Base-by-base conservation (phyloP, 2,888 invertebrate species). In the Pediacus dermestoides region DNA sequence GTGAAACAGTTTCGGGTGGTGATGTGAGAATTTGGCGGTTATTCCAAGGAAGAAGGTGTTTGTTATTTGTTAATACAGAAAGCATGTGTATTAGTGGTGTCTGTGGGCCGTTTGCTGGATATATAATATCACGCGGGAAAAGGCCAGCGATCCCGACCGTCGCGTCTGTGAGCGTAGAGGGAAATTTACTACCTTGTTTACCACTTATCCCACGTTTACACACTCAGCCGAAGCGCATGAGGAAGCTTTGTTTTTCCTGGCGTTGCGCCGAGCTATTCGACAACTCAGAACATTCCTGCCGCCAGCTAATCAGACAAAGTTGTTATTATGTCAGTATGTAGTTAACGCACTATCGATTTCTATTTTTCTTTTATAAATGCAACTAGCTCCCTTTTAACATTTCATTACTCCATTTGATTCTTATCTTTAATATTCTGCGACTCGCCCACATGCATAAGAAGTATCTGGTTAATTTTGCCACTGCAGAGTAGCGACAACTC, bases 181-280 rank as follows among this genome's bases (percentile, higher is more conserved):
- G 62, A 67, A 69, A 70, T 70, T 70, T 70, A 68, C 69, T 68
- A 70, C 68, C 68, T 68, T 70, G 69, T 70, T 70, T 70, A 70
- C 69, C 68, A 68, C 68, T 70, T 68, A 68, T 28, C 60, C 66
- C 66, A 61, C 67, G 67, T 66, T 66, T 68, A 68, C 68, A 68
- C 68, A 68, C 67, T 67, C 61, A 57, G 62, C 57, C 61, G 54
- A 58, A 59, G 58, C 57, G 55, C 56, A 57, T 52, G 52, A 55
- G 59, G 58, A 60, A 58, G 61, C 66, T 65, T 67, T 67, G 66
- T 67, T 67, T 64, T 67, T 66, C 66, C 66, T 64, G 65, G 64
- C 63, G 60, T 60, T 53, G 57, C 58, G 65, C 63, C 65, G 55
- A 57, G 53, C 39, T 45, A 46, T 38, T 11, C 23, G 33, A 33